Base-by-base conservation (phyloP, 2,113 vertebrate genomes). In the Meriones unguiculatus region DNA sequence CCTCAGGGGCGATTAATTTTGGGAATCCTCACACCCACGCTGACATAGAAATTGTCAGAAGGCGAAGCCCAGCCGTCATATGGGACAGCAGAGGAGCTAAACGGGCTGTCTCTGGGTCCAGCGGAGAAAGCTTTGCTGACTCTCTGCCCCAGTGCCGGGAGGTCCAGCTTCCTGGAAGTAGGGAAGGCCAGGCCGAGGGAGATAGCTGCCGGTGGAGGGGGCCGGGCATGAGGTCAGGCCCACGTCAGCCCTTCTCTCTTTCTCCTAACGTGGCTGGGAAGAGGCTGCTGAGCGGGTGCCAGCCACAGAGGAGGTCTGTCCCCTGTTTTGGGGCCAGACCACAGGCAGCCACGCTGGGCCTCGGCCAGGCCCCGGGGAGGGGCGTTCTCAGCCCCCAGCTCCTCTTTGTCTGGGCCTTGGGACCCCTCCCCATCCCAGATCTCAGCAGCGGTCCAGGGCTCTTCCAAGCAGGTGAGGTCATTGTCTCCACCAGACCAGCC, bases 401-500 rank as follows among this genome's bases (percentile, higher is more conserved):
- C 81, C 96, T 93, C 91, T 93, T 93, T 25, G 92, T 96, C 97
- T 97, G 93, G 92, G 88, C 67, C 57, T 89, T 0, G 15, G 95
- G 97, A 97, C 97, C 97, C 95, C 98, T 93, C 97, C 96, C 97
- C 77, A 95, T 91, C 97, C 98, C 95, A 96, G 90, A 95, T 95
- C 91, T 64, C 30, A 96, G 96, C 90, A 94, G 75, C 89, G 50
- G 28, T 75, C 76, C 54, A 86, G 86, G 95, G 95, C 76, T 97
- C 87, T 93, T 97, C 88, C 91, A 92, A 93, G 95, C 97, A 98
- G 97, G 96, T 98, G 97, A 98, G 97, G 86, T 98, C 97, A 98
- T 95, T 95, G 94, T 96, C 97, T 97, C 96, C 97, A 92, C 69
- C 88, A 94, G 96, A 85, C 93, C 90, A 85, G 96, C 95, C 80